Base-by-base conservation (phyloP, 2,888 invertebrate genomes). In the Hymenopus coronatus region DNA sequence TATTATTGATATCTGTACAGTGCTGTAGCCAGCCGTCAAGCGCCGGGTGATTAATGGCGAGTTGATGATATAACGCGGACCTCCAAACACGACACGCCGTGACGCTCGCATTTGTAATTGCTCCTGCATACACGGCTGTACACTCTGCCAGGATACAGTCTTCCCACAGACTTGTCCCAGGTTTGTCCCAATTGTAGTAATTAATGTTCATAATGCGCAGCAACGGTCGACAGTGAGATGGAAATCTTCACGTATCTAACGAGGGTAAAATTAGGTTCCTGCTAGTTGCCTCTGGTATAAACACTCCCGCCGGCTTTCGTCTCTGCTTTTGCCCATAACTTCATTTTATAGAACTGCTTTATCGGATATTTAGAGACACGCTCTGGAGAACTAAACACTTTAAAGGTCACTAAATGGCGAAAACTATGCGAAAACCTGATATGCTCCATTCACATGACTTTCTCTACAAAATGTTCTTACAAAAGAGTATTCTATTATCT, bases 1-100 rank as follows among this genome's bases (percentile, higher is more conserved):
- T 82, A 87, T 87, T 87, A 87, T 87, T 87, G 87, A 87, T 87
- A 87, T 87, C 87, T 87, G 87, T 40, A 87, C 87, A 82, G 87
- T 87, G 87, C 82, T 87, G 87, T 82, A 87, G 87, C 87, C 87
- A 87, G 87, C 87, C 82, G 87, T 87, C 87, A 87, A 28, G 33
- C 33, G n/a, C n/a, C 9, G n/a, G 28, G 33, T 87, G 87, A 87
- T 87, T 87, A 87, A 87, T 87, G 87, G 87, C 30, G 82, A 70
- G 87, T 82, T 87, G 82, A 70, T 70, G 54, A 87, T 87, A 87
- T 46, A 87, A 87, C 87, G 81, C 20, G 54, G 54, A 6, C 54
- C 54, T 70, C 20, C 54, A 15, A 70, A 70, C 54, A 70, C 54
- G 54, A 70, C 54, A 70, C 54, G 54, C 54, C 54, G 54, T 70